phyloP scores from a whole-genome alignment of 35 echinoderm and acorn worm species.

The Lytechinus pictus region DNA sequence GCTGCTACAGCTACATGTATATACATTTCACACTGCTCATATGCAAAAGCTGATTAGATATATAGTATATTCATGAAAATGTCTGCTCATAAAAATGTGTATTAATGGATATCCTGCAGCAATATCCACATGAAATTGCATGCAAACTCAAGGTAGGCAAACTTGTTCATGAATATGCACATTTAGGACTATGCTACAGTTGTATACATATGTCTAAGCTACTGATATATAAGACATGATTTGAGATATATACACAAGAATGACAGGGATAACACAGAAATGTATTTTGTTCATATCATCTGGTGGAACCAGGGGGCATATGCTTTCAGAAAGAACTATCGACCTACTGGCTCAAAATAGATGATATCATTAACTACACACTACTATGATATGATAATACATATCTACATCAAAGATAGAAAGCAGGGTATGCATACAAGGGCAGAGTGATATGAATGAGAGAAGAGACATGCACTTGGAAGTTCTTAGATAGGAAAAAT shows the following conservation, averaged over 20 bases:
- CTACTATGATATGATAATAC: not conserved
- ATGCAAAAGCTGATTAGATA: no score
- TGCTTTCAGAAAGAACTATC: not conserved
- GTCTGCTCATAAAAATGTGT: no score
- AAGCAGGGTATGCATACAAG: not conserved
- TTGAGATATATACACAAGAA: not conserved
- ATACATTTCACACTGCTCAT: no score
- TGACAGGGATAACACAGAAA: not conserved
- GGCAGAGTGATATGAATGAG: not conserved
- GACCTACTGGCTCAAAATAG: not conserved
- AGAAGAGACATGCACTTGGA: not conserved
- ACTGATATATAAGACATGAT: not conserved
- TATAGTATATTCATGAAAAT: no score
- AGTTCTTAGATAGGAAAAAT: not conserved
- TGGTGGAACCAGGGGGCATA: not conserved
- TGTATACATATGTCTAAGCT: not conserved
- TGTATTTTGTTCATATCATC: not conserved
- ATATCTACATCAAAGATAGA: not conserved
- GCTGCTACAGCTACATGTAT: no score
- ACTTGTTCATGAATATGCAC: no score
- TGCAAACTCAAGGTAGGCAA: no score
- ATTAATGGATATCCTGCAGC: no score
- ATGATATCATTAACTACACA: not conserved
- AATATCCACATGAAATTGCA: no score
- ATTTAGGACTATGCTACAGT: not conserved